Percentiles rank a stretch among this genome's conserved stretches.
Evolutionary conservation across 2,797 vertebrate genomes (phyloP).

Genomic region (Sebastes itinus): DNA sequence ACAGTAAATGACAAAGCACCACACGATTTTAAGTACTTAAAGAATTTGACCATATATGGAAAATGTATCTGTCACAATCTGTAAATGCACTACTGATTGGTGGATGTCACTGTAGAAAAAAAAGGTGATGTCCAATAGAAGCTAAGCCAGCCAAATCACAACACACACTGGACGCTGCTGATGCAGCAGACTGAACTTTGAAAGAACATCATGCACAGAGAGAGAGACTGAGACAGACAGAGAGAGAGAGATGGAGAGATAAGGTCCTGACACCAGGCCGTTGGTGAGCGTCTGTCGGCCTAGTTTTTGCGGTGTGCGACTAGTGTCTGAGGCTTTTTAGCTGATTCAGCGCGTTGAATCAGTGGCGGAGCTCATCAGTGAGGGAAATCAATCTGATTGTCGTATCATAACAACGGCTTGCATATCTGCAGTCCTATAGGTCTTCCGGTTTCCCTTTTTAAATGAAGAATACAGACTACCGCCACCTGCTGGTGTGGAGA

Average conservation of each 20-base stretch:
- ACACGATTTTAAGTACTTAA: neutral
- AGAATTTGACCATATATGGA: neutral
- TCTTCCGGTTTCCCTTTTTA: too few species aligned
- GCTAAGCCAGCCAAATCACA: slow-evolving; percentile 62
- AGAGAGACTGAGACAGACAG: slow-evolving; percentile 4
- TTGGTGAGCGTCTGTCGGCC: neutral
- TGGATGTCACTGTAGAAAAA: slow-evolving; percentile 45
- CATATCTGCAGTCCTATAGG: fast-evolving
- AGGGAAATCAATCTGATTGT: neutral
- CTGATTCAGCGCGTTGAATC: fast-evolving
- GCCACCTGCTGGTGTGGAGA: too few species aligned
- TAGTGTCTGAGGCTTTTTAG: neutral
- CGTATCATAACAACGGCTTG: too few species aligned
- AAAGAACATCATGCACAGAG: slow-evolving; percentile 68
- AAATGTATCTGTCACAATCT: slow-evolving; percentile 8
- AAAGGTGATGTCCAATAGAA: slow-evolving; percentile 42
- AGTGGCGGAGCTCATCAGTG: too few species aligned
- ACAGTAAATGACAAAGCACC: neutral
- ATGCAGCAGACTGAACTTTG: slow-evolving; percentile 30
- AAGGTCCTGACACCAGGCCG: neutral
- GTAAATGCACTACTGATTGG: slow-evolving; percentile 26
- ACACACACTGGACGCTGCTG: slow-evolving; percentile 40
- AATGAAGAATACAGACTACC: too few species aligned
- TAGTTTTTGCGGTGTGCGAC: too few species aligned
- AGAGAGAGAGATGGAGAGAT: neutral